phyloP scores from a whole-genome alignment of 2,797 vertebrate species.

The Enoplosus armatus region DNA sequence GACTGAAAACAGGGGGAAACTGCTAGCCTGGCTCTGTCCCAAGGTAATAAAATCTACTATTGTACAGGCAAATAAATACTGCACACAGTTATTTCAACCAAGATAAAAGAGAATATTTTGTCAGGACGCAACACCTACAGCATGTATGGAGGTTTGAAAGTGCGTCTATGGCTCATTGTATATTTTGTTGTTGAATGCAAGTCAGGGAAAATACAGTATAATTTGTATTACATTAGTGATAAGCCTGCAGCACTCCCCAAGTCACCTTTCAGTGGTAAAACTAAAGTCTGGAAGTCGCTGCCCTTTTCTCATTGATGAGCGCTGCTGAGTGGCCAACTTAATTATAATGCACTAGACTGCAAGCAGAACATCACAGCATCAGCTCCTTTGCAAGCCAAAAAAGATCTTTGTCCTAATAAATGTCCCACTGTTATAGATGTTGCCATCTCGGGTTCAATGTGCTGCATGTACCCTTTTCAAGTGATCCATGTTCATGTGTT shows the following conservation, averaged over 20 bases:
- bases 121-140: background rate
- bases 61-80: background rate
- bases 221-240: background rate
- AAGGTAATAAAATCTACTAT: background rate
- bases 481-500: constrained; percentile 30
- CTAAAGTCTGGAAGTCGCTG: constrained; percentile 48
- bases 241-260: constrained; percentile 12
- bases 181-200: background rate
- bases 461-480: constrained; percentile 3
- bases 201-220: background rate
- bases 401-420: constrained; percentile 71
- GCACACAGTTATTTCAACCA: background rate
- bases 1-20: background rate
- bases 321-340: constrained; percentile 64
- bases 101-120: background rate
- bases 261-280: constrained; percentile 38
- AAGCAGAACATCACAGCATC: constrained; percentile 60
- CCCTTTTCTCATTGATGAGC: constrained; percentile 60
- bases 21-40: background rate
- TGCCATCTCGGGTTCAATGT: constrained; percentile 12
- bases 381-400: constrained; percentile 71
- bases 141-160: background rate
- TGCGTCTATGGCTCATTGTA: background rate
- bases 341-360: constrained; percentile 60
- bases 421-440: constrained; percentile 40